Conservation (phyloP, 2,797 vertebrate species). For the Natrix natrix region DNA sequence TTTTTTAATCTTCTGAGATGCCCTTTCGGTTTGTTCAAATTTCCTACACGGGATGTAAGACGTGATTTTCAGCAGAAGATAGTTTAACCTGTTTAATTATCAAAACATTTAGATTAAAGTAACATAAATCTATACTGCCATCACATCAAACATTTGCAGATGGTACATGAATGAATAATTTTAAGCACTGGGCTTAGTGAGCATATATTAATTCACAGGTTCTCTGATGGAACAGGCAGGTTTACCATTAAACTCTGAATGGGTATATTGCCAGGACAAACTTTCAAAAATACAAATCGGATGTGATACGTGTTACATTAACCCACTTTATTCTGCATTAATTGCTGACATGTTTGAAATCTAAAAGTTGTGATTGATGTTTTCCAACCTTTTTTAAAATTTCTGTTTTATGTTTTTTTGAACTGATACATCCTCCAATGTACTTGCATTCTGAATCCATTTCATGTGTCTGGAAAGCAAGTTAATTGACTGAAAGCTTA, state of each 20-base stretch:
- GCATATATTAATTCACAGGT: not conserved
- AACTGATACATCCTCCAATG: not conserved
- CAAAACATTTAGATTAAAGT: not conserved
- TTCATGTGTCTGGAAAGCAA: not conserved
- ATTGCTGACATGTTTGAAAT: not conserved
- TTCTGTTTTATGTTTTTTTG: not conserved
- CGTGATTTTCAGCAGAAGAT: not conserved
- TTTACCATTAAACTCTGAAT: not conserved
- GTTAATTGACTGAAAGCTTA: not conserved
- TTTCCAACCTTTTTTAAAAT: not conserved
- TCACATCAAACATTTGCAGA: not conserved
- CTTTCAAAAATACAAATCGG: not conserved
- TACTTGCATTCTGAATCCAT: not conserved
- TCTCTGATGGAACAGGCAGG: not conserved
- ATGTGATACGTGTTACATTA: not conserved
- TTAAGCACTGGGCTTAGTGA: not conserved
- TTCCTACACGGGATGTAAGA: fast-evolving
- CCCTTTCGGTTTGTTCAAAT: fast-evolving
- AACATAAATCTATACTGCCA: not conserved
- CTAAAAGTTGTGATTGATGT: not conserved
- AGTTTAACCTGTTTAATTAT: not conserved
- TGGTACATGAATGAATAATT: not conserved
- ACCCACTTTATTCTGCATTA: not conserved
- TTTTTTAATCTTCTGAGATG: not conserved
- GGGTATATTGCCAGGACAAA: not conserved